phyloP scores from a whole-genome alignment of 2,113 vertebrate species.

The Grallaria varia region DNA sequence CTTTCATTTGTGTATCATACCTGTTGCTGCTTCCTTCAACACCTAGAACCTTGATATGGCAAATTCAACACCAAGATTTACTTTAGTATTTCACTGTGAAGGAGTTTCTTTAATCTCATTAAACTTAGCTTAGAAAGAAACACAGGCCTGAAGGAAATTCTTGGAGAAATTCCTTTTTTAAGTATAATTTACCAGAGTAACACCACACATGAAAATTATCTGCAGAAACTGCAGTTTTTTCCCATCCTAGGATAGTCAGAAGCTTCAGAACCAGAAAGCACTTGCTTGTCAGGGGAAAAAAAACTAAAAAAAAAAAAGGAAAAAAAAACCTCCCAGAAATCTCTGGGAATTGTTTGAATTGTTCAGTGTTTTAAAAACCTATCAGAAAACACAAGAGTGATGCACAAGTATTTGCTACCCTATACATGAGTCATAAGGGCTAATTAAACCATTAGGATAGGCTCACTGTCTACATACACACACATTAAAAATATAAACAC shows the following conservation, averaged over 20 bases:
- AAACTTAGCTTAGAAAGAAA: constrained; percentile 17
- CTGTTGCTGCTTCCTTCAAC: background rate
- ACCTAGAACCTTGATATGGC: background rate
- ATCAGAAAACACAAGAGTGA: background rate
- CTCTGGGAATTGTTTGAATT: background rate
- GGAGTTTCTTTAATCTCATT: background rate
- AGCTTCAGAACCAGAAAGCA: background rate
- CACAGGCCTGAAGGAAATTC: constrained; percentile 17
- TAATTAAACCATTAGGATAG: background rate
- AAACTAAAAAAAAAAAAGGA: background rate
- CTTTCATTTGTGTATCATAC: background rate
- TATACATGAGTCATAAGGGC: background rate
- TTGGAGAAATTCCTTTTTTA: background rate
- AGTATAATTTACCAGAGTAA: background rate
- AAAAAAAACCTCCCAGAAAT: background rate
- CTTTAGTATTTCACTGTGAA: background rate
- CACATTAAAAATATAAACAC: background rate
- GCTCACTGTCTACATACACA: background rate
- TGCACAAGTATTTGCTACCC: background rate
- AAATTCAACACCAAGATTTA: background rate
- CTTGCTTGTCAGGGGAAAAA: background rate
- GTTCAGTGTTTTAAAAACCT: background rate
- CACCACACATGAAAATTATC: background rate
- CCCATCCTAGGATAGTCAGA: background rate
- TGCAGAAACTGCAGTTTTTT: background rate